A percentile compares a stretch with the other conserved stretches of the same genome.
Conservation (phyloP, 2,797 vertebrate species). For the Propithecus perrieri region DNA sequence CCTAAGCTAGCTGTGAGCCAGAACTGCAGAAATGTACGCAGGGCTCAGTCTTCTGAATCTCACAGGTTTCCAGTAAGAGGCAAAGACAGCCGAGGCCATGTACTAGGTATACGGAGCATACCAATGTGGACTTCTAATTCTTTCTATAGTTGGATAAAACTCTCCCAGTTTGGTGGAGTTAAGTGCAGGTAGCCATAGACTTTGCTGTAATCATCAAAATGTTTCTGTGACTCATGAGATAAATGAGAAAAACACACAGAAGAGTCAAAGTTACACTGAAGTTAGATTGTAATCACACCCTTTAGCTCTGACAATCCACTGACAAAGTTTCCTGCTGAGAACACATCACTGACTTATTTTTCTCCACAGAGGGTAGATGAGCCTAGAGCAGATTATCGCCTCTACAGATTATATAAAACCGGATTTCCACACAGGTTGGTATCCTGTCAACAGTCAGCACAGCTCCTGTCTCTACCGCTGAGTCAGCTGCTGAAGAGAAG, state of each 20-base stretch:
- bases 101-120: not conserved
- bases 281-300: conserved; percentile 67
- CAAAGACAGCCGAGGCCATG: not conserved
- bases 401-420: not conserved
- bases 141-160: not conserved
- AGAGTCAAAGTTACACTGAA: conserved; percentile 49
- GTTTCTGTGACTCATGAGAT: conserved; percentile 64
- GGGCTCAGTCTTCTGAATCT: not conserved
- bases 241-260: conserved; percentile 69
- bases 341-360: conserved; percentile 34
- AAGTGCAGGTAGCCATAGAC: conserved; percentile 12
- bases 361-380: not conserved
- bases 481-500: not conserved
- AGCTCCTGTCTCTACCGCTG: not conserved
- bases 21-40: not conserved
- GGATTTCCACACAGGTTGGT: not conserved
- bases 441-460: not conserved
- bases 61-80: not conserved
- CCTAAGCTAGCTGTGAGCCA: not conserved
- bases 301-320: conserved; percentile 57
- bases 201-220: conserved; percentile 68
- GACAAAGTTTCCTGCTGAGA: conserved; percentile 48
- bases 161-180: not conserved
- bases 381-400: not conserved
- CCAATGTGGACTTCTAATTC: not conserved